Evolutionary conservation across 2,113 vertebrate species (phyloP).

Genomic region (Recurvirostra avosetta): DNA sequence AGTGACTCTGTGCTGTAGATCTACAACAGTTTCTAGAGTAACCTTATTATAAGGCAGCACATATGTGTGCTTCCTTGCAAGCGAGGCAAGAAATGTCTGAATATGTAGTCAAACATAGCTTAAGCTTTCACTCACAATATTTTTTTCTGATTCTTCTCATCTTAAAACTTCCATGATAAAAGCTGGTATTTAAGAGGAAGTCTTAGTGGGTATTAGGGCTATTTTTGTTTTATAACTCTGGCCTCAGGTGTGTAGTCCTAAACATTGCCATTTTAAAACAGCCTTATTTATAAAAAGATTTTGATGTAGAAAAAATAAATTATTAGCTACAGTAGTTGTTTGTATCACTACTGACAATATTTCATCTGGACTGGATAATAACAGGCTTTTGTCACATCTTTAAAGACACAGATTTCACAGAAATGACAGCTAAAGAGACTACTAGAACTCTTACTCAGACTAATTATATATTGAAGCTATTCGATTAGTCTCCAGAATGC

Average conservation of each 20-base stretch:
- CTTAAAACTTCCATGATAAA: background rate
- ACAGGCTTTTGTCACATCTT: background rate
- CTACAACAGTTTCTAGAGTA: background rate
- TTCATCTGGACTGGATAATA: background rate
- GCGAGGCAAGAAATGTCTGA: background rate
- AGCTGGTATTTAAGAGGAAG: background rate
- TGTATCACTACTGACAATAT: background rate
- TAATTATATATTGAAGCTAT: background rate
- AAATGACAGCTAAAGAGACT: background rate
- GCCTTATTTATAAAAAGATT: background rate
- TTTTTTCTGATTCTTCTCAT: background rate
- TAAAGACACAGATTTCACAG: background rate
- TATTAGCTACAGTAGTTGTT: background rate
- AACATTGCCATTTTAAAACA: background rate
- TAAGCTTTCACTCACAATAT: background rate
- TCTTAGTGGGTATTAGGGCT: fast-evolving
- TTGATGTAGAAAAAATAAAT: background rate
- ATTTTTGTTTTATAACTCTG: background rate
- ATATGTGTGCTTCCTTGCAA: background rate
- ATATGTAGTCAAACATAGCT: background rate
- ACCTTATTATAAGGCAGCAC: background rate
- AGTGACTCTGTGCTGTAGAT: background rate
- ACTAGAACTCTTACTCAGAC: background rate
- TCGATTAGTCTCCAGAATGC: background rate
- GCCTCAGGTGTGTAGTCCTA: background rate